Percentiles rank a stretch among this genome's conserved stretches.
Evolutionary conservation across 1,140 invertebrate species (phyloP).

Genomic region (Temnothorax longispinosus): DNA sequence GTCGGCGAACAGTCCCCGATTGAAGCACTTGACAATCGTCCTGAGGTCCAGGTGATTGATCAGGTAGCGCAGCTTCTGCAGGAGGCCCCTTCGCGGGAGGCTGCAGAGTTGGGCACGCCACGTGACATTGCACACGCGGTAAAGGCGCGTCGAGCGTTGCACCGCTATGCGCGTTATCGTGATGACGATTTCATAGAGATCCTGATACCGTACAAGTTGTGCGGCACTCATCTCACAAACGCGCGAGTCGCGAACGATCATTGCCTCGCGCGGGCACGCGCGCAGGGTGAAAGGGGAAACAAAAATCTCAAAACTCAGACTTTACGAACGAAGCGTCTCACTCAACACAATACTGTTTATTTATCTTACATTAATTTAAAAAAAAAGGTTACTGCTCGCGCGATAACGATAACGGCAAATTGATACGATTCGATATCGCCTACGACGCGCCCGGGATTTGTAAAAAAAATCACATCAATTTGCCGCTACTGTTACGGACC

Average conservation of each 20-base stretch:
- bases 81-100: background rate
- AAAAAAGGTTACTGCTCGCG: background rate
- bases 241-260: background rate
- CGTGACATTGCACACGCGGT: background rate
- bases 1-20: background rate
- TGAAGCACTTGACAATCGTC: conserved; percentile 38
- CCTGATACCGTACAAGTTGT: background rate
- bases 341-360: background rate
- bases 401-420: conserved; percentile 56
- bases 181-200: conserved; percentile 30
- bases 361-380: conserved; percentile 4
- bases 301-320: background rate
- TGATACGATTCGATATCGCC: conserved; percentile 27
- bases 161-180: conserved; percentile 5
- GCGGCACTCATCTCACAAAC: background rate
- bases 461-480: conserved; percentile 44
- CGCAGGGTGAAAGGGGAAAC: background rate
- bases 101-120: background rate
- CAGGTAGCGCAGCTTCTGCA: conserved; percentile 12
- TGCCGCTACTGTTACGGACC: conserved; percentile 33
- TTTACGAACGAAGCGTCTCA: background rate
- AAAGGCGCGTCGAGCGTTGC: conserved; percentile 6
- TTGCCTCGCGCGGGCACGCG: too few species aligned
- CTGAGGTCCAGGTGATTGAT: conserved; percentile 36
- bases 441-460: background rate